Evolutionary conservation across 1,140 invertebrate species (phyloP).

Genomic region (Orchesella cincta): DNA sequence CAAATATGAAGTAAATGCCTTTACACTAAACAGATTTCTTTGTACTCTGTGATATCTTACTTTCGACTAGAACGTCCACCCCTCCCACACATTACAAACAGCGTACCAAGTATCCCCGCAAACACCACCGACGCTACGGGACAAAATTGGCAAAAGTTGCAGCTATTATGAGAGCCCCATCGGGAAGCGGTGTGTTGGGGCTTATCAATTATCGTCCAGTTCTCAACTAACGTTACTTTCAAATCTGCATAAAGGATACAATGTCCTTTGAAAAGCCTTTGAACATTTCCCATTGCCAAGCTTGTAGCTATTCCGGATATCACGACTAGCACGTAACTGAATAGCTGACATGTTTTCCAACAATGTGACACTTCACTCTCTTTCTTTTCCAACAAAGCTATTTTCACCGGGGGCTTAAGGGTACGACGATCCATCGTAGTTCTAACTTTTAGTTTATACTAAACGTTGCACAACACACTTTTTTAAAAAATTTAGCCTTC

Average conservation of each 20-base stretch:
- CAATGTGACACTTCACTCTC: constrained; percentile 48
- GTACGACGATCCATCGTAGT: constrained; percentile 15
- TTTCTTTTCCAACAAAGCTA: constrained; percentile 45
- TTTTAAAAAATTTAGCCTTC: too few relatives aligned
- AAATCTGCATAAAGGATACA: constrained; percentile 46
- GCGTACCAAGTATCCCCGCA: constrained; percentile 44
- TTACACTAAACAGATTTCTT: background rate
- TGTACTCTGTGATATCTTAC: constrained; percentile 31
- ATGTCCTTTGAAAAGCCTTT: constrained; percentile 38
- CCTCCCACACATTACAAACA: constrained; percentile 49
- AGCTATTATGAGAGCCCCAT: constrained; percentile 41
- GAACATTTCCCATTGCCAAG: constrained; percentile 45
- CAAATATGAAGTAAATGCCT: background rate
- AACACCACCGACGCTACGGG: constrained; percentile 49
- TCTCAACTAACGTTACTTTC: constrained; percentile 10
- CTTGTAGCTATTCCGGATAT: constrained; percentile 48
- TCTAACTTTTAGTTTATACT: background rate
- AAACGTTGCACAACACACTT: background rate
- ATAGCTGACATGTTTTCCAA: constrained; percentile 49
- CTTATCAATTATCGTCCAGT: constrained; percentile 28
- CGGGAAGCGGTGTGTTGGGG: constrained; percentile 11
- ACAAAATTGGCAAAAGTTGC: constrained; percentile 45
- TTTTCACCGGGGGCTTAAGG: constrained; percentile 21
- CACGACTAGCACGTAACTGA: constrained; percentile 46
- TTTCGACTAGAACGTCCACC: constrained; percentile 43